A percentile compares a stretch with the other conserved stretches of the same genome.
Conservation (phyloP, 2,113 vertebrate genomes). For the Indicator indicator region DNA sequence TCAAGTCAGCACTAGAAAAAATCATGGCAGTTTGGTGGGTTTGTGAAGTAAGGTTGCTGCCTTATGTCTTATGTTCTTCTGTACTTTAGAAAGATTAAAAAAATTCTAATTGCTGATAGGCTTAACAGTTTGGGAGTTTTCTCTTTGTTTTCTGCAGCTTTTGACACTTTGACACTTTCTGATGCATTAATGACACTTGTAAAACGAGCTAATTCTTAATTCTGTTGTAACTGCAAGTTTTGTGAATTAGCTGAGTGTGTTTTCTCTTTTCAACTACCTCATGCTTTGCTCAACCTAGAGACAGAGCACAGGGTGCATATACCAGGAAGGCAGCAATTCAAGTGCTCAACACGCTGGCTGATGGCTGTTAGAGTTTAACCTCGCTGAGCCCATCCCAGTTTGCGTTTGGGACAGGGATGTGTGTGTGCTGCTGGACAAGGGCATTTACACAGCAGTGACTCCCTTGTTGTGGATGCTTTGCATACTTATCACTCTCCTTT, state of each 20-base stretch:
- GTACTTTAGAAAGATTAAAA: background rate
- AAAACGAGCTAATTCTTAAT: background rate
- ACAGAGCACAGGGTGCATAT: background rate
- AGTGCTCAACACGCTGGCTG: background rate
- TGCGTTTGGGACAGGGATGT: background rate
- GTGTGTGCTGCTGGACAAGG: background rate
- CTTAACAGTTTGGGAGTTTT: background rate
- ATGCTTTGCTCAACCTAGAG: background rate
- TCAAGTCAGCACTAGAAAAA: background rate
- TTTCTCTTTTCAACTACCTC: background rate
- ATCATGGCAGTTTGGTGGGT: background rate
- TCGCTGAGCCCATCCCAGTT: fast-evolving
- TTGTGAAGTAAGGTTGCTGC: background rate
- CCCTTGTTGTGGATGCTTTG: background rate
- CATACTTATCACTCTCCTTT: background rate
- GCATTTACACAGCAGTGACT: background rate
- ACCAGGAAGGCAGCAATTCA: background rate
- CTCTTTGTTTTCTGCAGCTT: background rate
- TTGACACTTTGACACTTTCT: conserved; percentile 5
- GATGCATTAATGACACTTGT: background rate
- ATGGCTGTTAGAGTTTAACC: background rate
- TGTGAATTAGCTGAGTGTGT: background rate
- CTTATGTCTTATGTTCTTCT: background rate
- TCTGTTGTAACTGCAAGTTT: background rate
- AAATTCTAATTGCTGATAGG: background rate